Evolutionary conservation across 2,888 invertebrate species (phyloP).

Genomic region (Drosophila nr. medialis): DNA sequence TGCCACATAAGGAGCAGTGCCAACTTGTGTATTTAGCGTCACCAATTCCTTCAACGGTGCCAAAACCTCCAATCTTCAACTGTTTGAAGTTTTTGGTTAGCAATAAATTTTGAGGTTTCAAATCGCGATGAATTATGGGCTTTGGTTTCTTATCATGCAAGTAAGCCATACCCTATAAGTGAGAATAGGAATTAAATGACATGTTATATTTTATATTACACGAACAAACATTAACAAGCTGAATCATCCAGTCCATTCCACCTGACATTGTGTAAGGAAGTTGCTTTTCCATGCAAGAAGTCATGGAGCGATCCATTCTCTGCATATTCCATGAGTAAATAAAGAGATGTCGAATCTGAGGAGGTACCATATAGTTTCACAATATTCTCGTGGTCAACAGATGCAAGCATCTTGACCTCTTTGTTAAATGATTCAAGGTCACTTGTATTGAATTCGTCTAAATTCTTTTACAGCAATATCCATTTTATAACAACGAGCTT

Average conservation of each 20-base stretch:
- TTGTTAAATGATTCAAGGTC: neutral
- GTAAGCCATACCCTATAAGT: constrained; percentile 4
- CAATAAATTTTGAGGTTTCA: constrained; percentile 6
- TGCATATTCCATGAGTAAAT: constrained; percentile 6
- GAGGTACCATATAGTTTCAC: constrained; percentile 1
- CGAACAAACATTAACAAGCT: constrained; percentile 6
- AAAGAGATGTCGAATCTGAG: neutral
- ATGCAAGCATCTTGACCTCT: neutral
- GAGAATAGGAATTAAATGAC: neutral
- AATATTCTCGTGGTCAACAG: neutral
- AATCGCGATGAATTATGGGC: constrained; percentile 18
- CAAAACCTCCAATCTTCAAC: neutral
- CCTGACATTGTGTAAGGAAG: neutral
- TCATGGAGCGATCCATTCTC: neutral
- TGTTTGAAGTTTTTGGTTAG: neutral
- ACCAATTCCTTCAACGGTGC: neutral
- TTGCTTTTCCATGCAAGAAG: neutral
- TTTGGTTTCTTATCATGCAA: constrained; percentile 13
- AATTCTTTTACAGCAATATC: neutral
- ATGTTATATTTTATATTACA: neutral
- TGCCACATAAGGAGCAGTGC: no score
- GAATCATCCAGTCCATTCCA: neutral
- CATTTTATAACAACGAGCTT: neutral
- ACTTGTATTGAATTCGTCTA: no score
- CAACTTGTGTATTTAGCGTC: no score